Base-by-base conservation (phyloP, 2,113 vertebrate genomes). In the Sapayoa aenigma region DNA sequence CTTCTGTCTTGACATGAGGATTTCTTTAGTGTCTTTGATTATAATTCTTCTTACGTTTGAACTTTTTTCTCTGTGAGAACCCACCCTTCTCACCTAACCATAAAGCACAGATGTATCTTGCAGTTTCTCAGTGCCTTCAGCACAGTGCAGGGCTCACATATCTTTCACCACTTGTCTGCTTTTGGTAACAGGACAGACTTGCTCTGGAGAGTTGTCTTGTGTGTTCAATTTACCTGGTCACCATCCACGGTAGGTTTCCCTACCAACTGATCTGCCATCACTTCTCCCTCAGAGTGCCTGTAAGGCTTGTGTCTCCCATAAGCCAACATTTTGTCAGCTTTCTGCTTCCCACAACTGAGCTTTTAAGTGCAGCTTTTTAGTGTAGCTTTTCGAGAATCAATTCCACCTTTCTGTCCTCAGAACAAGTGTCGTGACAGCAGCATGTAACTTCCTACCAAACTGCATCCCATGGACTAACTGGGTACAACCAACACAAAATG, bases 1-100 rank as follows among this genome's bases (percentile, higher is more conserved):
- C 24, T 88, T 41, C 75, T 92, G 63, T 60, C 65, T 68, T 83
- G 50, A 71, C 28, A 52, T 12, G 6, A 83, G 37, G 7, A 85
- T 60, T 93, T 85, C 63, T 93, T 94, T 31, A 60, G 50, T n/a
- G 62, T 25, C 39, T 95, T 58, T 63, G 15, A 88, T 81, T 84
- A 92, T 6, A 81, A 72, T 18, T 52, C 39, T 74, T 95, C 28
- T 25, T 33, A 90, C 1, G 5, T 12, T 17, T 71, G 47, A 88
- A 80, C 46, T 55, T 82, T 58, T 25, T 52, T 63, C 59, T 68
- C 30, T 59, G 27, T 41, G 47, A 88, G 55, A 94, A 88, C 14
- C 42, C 65, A 56, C 59, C 66, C 75, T 50, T 58, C 52, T 66
- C 9, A 75, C 41, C 44, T 77, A 88, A 93, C 85, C 82, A 84